phyloP scores from a whole-genome alignment of 1,140 invertebrate genomes.

The Bombus soroeensis region DNA sequence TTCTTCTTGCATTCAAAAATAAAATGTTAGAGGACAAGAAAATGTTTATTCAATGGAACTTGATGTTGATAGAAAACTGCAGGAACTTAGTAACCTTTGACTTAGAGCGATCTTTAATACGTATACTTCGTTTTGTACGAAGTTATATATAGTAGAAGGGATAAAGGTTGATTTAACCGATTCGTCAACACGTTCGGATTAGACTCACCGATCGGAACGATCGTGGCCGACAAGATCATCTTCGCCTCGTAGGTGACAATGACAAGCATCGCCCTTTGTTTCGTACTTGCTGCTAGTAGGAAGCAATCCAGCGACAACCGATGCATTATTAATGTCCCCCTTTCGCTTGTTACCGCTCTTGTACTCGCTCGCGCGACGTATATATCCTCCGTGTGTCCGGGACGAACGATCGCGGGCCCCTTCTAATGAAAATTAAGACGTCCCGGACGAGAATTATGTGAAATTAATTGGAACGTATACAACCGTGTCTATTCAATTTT shows the following conservation, averaged over 20 bases:
- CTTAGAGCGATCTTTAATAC: neutral
- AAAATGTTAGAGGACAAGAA: neutral
- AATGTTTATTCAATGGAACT: neutral
- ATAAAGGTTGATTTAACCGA: conserved; percentile 27
- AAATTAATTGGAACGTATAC: conserved; percentile 21
- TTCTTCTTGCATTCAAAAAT: no score
- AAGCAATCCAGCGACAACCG: conserved; percentile 70
- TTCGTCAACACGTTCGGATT: conserved; percentile 24
- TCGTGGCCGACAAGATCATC: conserved; percentile 50
- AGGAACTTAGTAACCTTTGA: neutral
- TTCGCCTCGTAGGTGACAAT: conserved; percentile 56
- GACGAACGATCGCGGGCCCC: conserved; percentile 36
- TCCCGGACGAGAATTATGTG: conserved; percentile 25
- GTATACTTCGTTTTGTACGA: neutral
- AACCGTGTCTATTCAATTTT: conserved; percentile 8
- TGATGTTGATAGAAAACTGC: neutral
- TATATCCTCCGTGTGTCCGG: conserved; percentile 62
- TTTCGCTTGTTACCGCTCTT: conserved; percentile 69
- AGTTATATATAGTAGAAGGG: neutral
- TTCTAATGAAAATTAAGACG: conserved; percentile 52
- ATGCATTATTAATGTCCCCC: conserved; percentile 77
- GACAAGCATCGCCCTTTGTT: conserved; percentile 60
- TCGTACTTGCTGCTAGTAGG: conserved; percentile 69
- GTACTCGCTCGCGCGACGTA: conserved; percentile 68
- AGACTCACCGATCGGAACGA: conserved; percentile 23